Conservation (phyloP, 2,797 vertebrate genomes). For the Onychomys arenicola region DNA sequence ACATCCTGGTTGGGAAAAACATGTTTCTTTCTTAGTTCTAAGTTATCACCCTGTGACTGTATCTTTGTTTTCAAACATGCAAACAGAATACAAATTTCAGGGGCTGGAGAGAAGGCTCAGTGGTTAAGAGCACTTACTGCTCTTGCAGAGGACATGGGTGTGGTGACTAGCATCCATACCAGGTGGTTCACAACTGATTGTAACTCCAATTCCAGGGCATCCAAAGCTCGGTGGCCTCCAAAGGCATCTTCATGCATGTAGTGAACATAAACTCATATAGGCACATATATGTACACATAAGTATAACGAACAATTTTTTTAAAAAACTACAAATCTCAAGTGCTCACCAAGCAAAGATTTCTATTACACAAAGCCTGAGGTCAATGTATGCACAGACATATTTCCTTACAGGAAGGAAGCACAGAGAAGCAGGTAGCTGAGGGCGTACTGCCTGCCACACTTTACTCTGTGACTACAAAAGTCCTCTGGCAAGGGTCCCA, state of each 20-base stretch:
- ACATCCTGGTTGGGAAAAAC: background rate
- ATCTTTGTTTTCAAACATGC: slow-evolving; percentile 35
- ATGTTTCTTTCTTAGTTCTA: slow-evolving; percentile 6
- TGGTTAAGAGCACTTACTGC: background rate
- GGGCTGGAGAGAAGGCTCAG: background rate
- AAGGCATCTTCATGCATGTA: background rate
- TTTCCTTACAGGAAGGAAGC: slow-evolving; percentile 31
- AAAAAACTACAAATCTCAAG: background rate
- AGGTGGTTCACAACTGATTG: background rate
- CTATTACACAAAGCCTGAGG: background rate
- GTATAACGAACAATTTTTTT: background rate
- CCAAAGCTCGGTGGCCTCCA: background rate
- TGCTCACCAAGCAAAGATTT: background rate
- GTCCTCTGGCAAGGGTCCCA: background rate
- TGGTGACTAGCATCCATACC: background rate
- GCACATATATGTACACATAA: too few relatives aligned
- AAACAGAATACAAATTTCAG: background rate
- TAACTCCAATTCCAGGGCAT: background rate
- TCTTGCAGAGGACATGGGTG: background rate
- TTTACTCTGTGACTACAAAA: background rate
- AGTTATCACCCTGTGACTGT: background rate
- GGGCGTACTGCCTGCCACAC: background rate
- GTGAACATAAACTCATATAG: background rate
- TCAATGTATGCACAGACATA: background rate
- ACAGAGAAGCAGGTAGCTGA: background rate